phyloP scores from a whole-genome alignment of 2,113 vertebrate genomes.

The Syngnathus typhle region DNA sequence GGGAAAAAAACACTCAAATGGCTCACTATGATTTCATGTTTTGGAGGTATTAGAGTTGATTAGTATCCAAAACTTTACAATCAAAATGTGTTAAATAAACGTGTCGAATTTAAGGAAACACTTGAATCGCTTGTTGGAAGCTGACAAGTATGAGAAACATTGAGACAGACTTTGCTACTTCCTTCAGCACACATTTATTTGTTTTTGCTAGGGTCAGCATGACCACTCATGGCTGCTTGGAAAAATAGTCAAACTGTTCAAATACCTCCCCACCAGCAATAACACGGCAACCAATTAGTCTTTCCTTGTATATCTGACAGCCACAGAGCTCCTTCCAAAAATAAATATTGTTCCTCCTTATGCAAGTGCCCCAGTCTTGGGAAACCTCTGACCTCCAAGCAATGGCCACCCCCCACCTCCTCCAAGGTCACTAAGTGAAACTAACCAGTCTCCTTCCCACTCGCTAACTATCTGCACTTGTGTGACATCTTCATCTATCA shows the following conservation, averaged over 20 bases:
- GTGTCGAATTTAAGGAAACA: background rate
- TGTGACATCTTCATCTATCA: conserved; percentile 69
- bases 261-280: conserved; percentile 40
- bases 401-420: conserved; percentile 18
- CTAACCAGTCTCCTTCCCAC: conserved; percentile 25
- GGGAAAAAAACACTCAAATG: background rate
- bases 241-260: conserved; percentile 28
- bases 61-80: background rate
- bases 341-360: conserved; percentile 64
- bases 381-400: conserved; percentile 48
- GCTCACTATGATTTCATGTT: background rate
- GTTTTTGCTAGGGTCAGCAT: conserved; percentile 14
- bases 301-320: conserved; percentile 39
- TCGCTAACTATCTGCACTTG: conserved; percentile 32
- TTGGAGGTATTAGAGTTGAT: background rate
- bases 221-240: conserved; percentile 18
- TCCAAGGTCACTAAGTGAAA: conserved; percentile 30
- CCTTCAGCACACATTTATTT: conserved; percentile 12
- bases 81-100: background rate
- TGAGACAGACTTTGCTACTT: conserved; percentile 3
- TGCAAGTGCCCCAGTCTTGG: conserved; percentile 46
- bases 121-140: conserved; percentile 26
- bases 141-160: conserved; percentile 24
- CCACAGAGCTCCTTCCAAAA: conserved; percentile 40
- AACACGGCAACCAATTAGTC: conserved; percentile 47